Base-by-base conservation (phyloP, 30 jellyfish, hydroid and myxozoan genomes). In the Hydra vulgaris region DNA sequence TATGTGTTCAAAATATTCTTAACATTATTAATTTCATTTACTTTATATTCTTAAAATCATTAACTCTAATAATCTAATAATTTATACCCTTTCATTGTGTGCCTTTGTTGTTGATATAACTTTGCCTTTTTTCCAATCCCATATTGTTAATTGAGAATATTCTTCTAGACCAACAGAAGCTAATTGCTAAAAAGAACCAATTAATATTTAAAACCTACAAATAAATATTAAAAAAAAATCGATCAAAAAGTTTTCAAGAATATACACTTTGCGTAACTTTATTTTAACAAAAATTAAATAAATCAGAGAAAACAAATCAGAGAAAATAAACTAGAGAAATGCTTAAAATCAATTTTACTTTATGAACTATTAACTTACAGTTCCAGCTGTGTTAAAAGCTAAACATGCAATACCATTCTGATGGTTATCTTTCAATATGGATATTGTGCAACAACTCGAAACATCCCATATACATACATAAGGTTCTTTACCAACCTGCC, bases 41-140 rank as follows among this genome's bases (percentile, higher is more conserved):
- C n/a, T n/a, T n/a, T n/a, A n/a, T n/a, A n/a, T n/a, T n/a, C n/a
- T n/a, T n/a, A n/a, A n/a, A n/a, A n/a, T n/a, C n/a, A n/a, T n/a
- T n/a, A n/a, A n/a, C n/a, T n/a, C n/a, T n/a, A n/a, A n/a, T n/a
- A n/a, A n/a, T n/a, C n/a, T n/a, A n/a, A n/a, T n/a, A n/a, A n/a
- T n/a, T n/a, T n/a, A n/a, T 87, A 91, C 98, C 88, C 98, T 74
- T 79, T 92, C 98, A 53, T 84, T 78, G 68, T 92, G 98, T 12
- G 96, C 98, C 77, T 96, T 84, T 77, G 96, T 85, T 54, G 95
- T n/a, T 66, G 98, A 92, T 24, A 92, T 20, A 18, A 78, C 89
- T 66, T 92, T 92, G 22, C 98, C 98, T 26, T 87, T 92, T 82
- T 92, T 92, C 98, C 98, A 92, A 69, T 92, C 98, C 98, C 98